Evolutionary conservation across 1,140 invertebrate genomes (phyloP).

Genomic region (Homalodisca vitripennis): DNA sequence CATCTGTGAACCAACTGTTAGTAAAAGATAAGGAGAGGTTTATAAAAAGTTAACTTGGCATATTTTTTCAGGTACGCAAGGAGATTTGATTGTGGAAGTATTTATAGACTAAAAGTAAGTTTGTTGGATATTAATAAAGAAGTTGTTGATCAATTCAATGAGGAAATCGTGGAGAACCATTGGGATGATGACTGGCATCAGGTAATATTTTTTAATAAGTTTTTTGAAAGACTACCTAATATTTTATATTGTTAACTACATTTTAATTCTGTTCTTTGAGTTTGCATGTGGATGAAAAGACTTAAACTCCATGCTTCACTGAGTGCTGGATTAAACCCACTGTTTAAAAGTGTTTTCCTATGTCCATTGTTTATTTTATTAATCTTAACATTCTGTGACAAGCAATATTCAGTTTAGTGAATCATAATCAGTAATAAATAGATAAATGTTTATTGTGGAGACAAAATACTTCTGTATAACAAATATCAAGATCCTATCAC

Average conservation of each 20-base stretch:
- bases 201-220: too few species aligned
- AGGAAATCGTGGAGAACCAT: neutral
- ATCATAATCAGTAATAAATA: too few species aligned
- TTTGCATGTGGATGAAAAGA: neutral
- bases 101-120: conserved; percentile 19
- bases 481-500: too few species aligned
- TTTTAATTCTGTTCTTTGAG: neutral
- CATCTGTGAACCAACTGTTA: too few species aligned
- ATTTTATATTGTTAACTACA: too few species aligned
- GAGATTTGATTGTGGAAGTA: conserved; percentile 35
- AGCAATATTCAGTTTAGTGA: too few species aligned
- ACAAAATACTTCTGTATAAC: too few species aligned
- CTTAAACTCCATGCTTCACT: neutral
- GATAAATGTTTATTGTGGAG: too few species aligned
- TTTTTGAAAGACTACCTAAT: too few species aligned
- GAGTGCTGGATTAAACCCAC: neutral
- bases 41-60: too few species aligned
- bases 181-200: conserved; percentile 27
- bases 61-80: conserved; percentile 34
- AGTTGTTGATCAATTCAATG: neutral
- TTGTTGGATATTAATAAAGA: conserved; percentile 24
- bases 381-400: neutral
- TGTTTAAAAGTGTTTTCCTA: neutral
- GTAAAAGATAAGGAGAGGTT: too few species aligned
- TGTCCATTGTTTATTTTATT: neutral